Conservation (phyloP, 2,888 invertebrate species). For the Trisateles emortualis region DNA sequence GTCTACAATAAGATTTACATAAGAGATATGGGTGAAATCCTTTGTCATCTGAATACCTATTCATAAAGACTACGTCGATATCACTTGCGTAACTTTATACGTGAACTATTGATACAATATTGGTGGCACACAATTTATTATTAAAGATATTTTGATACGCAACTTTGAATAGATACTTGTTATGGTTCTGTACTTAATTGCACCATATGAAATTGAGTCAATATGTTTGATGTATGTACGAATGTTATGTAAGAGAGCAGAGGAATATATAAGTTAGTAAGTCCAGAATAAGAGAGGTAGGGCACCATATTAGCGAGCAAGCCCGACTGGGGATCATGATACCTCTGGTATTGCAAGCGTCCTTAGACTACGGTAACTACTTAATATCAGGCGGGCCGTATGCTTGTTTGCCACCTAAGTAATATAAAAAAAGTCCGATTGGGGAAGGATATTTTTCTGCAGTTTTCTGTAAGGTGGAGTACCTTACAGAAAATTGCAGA, state of each 20-base stretch:
- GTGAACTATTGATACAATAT: slow-evolving; percentile 46
- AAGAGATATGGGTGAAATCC: slow-evolving; percentile 73
- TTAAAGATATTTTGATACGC: slow-evolving; percentile 19
- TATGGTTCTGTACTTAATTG: slow-evolving; percentile 3
- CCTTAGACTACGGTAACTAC: no score
- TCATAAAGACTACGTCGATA: slow-evolving; percentile 61
- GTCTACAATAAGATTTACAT: slow-evolving; percentile 71
- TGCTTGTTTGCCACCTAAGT: no score
- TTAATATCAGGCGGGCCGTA: no score
- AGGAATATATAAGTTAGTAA: no score
- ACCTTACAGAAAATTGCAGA: no score
- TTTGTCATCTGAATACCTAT: slow-evolving; percentile 77
- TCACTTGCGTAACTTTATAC: slow-evolving; percentile 60
- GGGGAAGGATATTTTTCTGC: no score
- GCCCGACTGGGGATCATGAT: no score
- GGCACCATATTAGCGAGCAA: no score
- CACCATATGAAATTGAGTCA: slow-evolving; percentile 1
- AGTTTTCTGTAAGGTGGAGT: no score
- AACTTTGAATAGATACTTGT: slow-evolving; percentile 3
- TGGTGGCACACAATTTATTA: slow-evolving; percentile 40
- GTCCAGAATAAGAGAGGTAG: no score
- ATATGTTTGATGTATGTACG: not conserved
- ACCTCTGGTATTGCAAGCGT: no score
- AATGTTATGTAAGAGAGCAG: not conserved
- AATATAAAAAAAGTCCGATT: no score